Evolutionary conservation across 2,797 vertebrate species (phyloP), one percentile per base, ranked within the genome.

Genomic region (Orientallactaga sibirica): DNA sequence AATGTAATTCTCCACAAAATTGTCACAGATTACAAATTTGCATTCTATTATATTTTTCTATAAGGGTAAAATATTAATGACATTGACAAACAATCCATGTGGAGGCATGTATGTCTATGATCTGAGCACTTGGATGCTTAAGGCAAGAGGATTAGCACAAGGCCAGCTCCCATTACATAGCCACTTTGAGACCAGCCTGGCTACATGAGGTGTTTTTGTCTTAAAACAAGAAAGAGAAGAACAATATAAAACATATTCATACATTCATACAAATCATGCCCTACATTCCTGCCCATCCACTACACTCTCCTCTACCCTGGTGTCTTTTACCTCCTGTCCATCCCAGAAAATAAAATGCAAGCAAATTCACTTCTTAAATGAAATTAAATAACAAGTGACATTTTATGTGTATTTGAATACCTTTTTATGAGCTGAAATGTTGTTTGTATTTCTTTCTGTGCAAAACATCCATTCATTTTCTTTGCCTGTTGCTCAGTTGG

Each of bases 341-440:
- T 88, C 29, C 43, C 33, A 73, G 37, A 70, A 86, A 92, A 33
- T 41, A 41, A 86, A 95, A 92, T 71, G 19, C 2, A 90, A 90
- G 48, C 8, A 83, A 88, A 88, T 25, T 75, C 18, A 20, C 67
- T 82, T 86, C n/a, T 68, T 87, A 85, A 83, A 61, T 82, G 79
- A 90, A 76, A 48, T 74, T 62, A 78, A 94, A n/a, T 76, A 64
- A 66, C 2, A 68, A 29, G 4, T 24, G 89, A 64, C 16, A 48
- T 43, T 78, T 84, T 68, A 16, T 33, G 29, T 48, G 7, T 3
- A 2, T n/a, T 16, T 87, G n/a, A 94, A 64, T 71, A 82, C 24
- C 27, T 75, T 78, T 77, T 75, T 52, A 15, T 64, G 41, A 82
- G 33, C 61, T 83, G 25, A 83, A 86, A 73, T 64, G 2, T 2